phyloP scores from a whole-genome alignment of 1,140 invertebrate genomes.

The Lycorma delicatula region DNA sequence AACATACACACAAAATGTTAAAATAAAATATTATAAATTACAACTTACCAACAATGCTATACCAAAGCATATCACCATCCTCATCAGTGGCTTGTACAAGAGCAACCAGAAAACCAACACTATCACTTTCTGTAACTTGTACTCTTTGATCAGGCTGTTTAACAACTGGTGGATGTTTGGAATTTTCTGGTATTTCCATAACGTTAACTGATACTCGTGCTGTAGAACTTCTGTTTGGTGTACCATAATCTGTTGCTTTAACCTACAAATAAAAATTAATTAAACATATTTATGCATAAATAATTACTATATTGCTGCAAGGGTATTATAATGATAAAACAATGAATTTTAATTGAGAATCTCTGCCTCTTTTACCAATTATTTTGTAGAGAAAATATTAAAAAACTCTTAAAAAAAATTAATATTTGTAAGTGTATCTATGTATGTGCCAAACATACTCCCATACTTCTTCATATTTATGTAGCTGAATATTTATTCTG shows the following conservation, averaged over 20 bases:
- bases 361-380: too few relatives aligned
- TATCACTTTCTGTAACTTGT: slow-evolving; percentile 74
- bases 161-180: slow-evolving; percentile 53
- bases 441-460: too few relatives aligned
- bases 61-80: slow-evolving; percentile 80
- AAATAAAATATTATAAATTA: neutral
- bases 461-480: too few relatives aligned
- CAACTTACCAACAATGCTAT: slow-evolving; percentile 74
- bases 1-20: too few relatives aligned
- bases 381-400: too few relatives aligned
- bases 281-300: too few relatives aligned
- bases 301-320: too few relatives aligned
- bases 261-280: slow-evolving; percentile 46
- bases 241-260: slow-evolving; percentile 68
- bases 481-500: too few relatives aligned
- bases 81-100: slow-evolving; percentile 72
- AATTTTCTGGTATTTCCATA: slow-evolving; percentile 47
- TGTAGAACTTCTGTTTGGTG: slow-evolving; percentile 54
- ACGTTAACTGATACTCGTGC: slow-evolving; percentile 62
- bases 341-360: too few relatives aligned
- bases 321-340: too few relatives aligned
- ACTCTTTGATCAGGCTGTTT: slow-evolving; percentile 53
- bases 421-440: too few relatives aligned
- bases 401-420: too few relatives aligned
- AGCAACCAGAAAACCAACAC: slow-evolving; percentile 70